These are phyloP conservation scores for Proisotoma minuta DNA, from an alignment of 2,888 invertebrate species.

Conservation along the genomic window DNA sequence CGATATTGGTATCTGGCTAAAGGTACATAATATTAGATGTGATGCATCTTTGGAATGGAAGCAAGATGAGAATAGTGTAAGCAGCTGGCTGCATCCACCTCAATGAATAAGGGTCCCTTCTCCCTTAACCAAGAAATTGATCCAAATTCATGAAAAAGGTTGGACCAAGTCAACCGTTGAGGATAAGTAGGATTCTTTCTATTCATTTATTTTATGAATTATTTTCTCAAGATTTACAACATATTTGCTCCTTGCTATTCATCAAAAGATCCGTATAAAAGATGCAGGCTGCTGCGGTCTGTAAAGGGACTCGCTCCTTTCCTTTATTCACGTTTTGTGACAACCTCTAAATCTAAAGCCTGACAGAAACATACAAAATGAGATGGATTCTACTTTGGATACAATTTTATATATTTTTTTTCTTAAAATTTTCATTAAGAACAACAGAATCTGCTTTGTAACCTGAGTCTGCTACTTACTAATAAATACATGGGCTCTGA, in stretches of 20 bases:
- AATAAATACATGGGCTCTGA: too few species aligned
- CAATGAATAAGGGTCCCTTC: too few species aligned
- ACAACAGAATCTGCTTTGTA: too few species aligned
- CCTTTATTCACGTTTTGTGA: not conserved
- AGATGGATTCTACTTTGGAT: too few species aligned
- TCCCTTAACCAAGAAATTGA: too few species aligned
- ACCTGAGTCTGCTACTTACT: too few species aligned
- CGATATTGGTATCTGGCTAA: not conserved
- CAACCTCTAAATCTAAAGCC: not conserved
- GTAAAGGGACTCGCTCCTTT: not conserved
- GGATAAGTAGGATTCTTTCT: not conserved
- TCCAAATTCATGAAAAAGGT: too few species aligned
- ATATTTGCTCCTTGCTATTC: not conserved
- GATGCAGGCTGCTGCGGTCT: not conserved
- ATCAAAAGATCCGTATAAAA: too few species aligned
- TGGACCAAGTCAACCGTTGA: not conserved
- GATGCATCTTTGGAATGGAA: not conserved
- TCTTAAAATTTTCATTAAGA: too few species aligned
- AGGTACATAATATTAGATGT: not conserved
- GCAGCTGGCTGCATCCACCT: too few species aligned
- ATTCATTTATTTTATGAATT: slow-evolving; percentile 2
- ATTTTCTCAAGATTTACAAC: slow-evolving; percentile 6
- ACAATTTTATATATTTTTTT: too few species aligned
- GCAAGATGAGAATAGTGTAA: not conserved
- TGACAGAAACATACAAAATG: too few species aligned